Evolutionary conservation across 2,797 vertebrate genomes (phyloP).

Genomic region (Lutjanus argentimaculatus): DNA sequence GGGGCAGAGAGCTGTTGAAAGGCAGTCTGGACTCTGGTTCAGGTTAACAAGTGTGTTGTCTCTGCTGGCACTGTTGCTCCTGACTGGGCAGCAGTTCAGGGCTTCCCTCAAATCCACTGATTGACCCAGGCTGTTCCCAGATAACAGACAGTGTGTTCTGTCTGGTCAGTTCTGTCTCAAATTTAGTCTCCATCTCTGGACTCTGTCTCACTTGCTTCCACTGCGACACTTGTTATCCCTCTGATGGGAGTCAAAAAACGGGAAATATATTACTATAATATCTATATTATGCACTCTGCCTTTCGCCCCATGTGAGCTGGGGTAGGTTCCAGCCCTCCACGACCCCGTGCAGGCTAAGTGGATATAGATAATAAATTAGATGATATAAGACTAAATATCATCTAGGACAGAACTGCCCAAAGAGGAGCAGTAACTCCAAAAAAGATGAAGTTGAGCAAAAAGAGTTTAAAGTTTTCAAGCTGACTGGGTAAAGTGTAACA

Average conservation of each 20-base stretch:
- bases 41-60: constrained; percentile 25
- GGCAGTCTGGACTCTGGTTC: constrained; percentile 26
- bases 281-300: neutral
- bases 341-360: neutral
- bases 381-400: neutral
- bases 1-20: constrained; percentile 25
- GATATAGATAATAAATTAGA: neutral
- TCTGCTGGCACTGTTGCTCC: constrained; percentile 45
- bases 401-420: too few relatives aligned
- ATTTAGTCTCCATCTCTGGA: neutral
- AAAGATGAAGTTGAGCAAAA: too few relatives aligned
- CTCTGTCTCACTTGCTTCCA: constrained; percentile 2
- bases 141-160: constrained; percentile 11
- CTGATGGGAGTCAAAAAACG: neutral
- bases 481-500: too few relatives aligned
- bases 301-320: neutral
- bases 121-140: constrained; percentile 15
- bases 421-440: too few relatives aligned
- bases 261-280: neutral
- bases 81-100: constrained; percentile 51
- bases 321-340: too few relatives aligned
- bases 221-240: neutral
- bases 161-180: neutral
- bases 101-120: constrained; percentile 51
- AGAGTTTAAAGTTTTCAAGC: too few relatives aligned